These are phyloP conservation scores for Catalaphyllia jardinei DNA, from an alignment of 64 coral and sea anemone genomes.

Conservation along the genomic window DNA sequence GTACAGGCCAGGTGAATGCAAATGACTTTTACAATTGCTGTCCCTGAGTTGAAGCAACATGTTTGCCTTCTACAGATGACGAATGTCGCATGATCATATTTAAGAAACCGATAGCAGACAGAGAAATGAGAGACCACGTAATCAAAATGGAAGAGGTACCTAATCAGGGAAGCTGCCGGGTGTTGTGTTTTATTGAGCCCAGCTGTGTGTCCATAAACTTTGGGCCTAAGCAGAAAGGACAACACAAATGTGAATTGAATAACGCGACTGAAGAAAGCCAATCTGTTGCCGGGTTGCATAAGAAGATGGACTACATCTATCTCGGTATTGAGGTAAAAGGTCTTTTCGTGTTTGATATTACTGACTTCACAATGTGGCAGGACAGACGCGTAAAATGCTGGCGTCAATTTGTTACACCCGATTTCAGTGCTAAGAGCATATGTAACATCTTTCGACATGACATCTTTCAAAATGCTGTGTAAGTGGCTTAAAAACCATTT, in stretches of 20 bases:
- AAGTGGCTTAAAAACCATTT: no score
- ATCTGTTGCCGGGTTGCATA: not conserved
- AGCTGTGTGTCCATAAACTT: constrained; percentile 19
- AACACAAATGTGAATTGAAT: not conserved
- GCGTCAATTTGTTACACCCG: no score
- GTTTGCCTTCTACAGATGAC: not conserved
- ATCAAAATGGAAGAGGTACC: not conserved
- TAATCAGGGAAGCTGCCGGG: not conserved
- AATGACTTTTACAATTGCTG: no score
- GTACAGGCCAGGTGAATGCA: no score
- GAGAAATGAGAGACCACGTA: not conserved
- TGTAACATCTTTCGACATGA: no score
- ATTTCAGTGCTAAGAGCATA: no score
- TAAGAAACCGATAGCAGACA: not conserved
- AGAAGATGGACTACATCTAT: not conserved
- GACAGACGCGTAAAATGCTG: no score
- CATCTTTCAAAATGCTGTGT: no score
- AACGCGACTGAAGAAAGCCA: not conserved
- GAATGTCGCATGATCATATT: not conserved
- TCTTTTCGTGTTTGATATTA: no score
- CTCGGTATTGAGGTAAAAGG: not conserved
- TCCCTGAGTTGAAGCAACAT: no score
- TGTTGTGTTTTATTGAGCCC: constrained; percentile 3
- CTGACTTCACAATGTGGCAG: no score
- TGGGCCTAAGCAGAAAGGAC: not conserved